A percentile compares a stretch with the other conserved stretches of the same genome.
Conservation (phyloP, 2,888 invertebrate genomes). For the Trichacis sp. region DNA sequence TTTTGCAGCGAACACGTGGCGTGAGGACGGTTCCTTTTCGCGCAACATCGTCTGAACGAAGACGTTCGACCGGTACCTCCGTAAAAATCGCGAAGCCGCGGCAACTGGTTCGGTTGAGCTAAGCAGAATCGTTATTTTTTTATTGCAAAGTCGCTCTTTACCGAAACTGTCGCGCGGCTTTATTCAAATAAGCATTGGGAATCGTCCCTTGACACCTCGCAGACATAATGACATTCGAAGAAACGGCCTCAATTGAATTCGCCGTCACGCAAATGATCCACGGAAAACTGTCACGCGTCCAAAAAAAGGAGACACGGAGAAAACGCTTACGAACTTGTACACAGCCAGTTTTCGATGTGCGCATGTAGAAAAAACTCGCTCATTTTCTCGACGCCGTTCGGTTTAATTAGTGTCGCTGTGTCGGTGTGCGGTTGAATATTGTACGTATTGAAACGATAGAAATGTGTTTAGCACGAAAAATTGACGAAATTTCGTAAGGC, state of each 20-base stretch:
- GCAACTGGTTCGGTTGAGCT: conserved; percentile 20
- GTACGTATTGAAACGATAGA: conserved; percentile 1
- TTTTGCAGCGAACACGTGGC: conserved; percentile 67
- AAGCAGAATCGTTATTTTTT: conserved; percentile 41
- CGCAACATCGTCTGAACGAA: conserved; percentile 59
- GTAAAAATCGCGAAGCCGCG: too few species aligned
- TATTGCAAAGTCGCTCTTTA: conserved; percentile 26
- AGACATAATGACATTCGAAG: background rate
- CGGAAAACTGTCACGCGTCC: background rate
- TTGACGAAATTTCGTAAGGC: too few species aligned
- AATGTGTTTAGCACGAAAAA: too few species aligned
- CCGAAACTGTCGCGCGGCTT: conserved; percentile 26
- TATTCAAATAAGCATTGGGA: conserved; percentile 12
- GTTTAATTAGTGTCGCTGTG: background rate
- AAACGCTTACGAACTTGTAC: background rate
- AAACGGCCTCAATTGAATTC: background rate
- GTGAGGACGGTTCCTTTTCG: conserved; percentile 59
- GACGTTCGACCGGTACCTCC: too few species aligned
- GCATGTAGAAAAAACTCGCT: conserved; percentile 2
- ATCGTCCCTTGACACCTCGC: background rate
- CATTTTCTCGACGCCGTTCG: background rate
- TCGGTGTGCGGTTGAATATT: background rate
- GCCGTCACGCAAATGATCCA: background rate
- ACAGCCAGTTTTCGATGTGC: background rate
- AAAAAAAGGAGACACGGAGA: background rate